Evolutionary conservation across 2,888 invertebrate genomes (phyloP).

Genomic region (Phyto melanocephala): DNA sequence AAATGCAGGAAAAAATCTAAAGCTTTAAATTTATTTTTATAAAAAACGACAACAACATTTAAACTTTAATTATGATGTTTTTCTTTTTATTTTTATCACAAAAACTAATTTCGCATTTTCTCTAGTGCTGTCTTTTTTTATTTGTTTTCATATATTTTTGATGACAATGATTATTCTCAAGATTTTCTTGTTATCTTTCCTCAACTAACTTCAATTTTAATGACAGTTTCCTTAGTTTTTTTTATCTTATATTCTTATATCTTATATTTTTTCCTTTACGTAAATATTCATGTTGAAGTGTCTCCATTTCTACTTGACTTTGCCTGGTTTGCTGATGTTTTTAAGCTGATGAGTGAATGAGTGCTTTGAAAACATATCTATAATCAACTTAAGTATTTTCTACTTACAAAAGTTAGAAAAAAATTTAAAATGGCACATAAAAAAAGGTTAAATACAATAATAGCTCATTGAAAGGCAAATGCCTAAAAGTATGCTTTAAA

Average conservation of each 20-base stretch:
- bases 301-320: slow-evolving; percentile 62
- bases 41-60: not conserved
- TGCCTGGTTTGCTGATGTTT: slow-evolving; percentile 36
- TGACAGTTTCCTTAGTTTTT: slow-evolving; percentile 53
- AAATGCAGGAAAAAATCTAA: not conserved
- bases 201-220: slow-evolving; percentile 57
- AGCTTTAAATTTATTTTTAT: not conserved
- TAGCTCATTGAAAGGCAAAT: slow-evolving; percentile 20
- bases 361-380: slow-evolving; percentile 57
- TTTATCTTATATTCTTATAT: not conserved
- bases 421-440: not conserved
- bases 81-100: not conserved
- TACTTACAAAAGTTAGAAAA: not conserved
- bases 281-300: slow-evolving; percentile 28
- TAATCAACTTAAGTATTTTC: slow-evolving; percentile 45
- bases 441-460: not conserved
- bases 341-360: slow-evolving; percentile 55
- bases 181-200: slow-evolving; percentile 59
- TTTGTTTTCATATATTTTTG: slow-evolving; percentile 24
- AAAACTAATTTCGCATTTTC: not conserved
- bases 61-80: not conserved
- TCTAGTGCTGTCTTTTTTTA: not conserved
- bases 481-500: slow-evolving; percentile 53
- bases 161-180: slow-evolving; percentile 59
- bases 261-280: slow-evolving; percentile 19